A percentile compares a stretch with the other conserved stretches of the same genome.
Evolutionary conservation across 30 jellyfish, hydroid and myxozoan genomes (phyloP).

Genomic region (Turritopsis dohrnii): DNA sequence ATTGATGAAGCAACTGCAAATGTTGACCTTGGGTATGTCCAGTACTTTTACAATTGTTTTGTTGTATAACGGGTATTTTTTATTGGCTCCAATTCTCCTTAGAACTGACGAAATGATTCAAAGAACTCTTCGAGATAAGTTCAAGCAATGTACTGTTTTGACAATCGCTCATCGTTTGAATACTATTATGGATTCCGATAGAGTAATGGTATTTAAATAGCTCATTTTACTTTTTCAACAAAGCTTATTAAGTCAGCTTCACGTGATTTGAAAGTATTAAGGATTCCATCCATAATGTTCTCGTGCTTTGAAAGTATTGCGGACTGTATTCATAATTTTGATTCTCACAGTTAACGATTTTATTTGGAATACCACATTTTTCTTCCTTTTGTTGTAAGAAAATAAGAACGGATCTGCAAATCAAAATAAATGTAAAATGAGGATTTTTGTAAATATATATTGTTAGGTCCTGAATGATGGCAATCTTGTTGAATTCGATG

Average conservation of each 20-base stretch:
- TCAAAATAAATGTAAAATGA: no score
- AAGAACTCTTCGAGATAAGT: conserved; percentile 64
- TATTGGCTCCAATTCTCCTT: background rate
- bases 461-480: conserved; percentile 61
- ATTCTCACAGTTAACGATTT: no score
- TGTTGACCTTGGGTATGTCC: conserved; percentile 63
- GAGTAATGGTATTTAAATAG: conserved; percentile 67
- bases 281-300: no score
- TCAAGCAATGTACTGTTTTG: conserved; percentile 79
- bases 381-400: no score
- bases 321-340: no score
- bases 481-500: conserved; percentile 55
- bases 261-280: background rate
- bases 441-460: background rate
- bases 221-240: background rate
- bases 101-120: conserved; percentile 88
- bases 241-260: background rate
- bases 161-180: conserved; percentile 97
- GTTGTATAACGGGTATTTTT: background rate
- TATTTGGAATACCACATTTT: no score
- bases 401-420: no score
- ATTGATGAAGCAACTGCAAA: conserved; percentile 86
- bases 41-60: no score
- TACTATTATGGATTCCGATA: conserved; percentile 89
- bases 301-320: no score